These are phyloP conservation scores for Shargacucullia verbasci DNA, from an alignment of 2,888 invertebrate genomes.

Conservation along the genomic window DNA sequence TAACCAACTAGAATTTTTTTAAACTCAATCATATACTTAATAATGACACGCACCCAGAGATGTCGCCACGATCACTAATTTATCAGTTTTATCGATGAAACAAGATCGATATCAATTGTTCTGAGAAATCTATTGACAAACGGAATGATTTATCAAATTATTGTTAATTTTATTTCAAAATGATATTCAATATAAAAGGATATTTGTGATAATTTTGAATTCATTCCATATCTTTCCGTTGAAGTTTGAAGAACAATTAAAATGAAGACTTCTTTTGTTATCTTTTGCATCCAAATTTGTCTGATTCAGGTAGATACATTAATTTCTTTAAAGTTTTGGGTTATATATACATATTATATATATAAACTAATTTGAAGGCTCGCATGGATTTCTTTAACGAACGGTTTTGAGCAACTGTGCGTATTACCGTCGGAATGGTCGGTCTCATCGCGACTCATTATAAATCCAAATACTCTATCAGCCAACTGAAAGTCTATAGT, in stretches of 20 bases:
- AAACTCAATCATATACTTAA: no score
- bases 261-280: constrained; percentile 14
- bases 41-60: neutral
- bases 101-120: constrained; percentile 11
- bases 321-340: neutral
- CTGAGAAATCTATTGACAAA: constrained; percentile 1
- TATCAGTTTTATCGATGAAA: constrained; percentile 10
- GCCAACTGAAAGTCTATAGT: no score
- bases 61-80: neutral
- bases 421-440: no score
- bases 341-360: no score
- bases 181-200: constrained; percentile 24
- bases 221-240: constrained; percentile 15
- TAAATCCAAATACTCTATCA: no score
- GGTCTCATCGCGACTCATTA: no score
- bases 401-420: no score
- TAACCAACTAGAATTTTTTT: no score
- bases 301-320: constrained; percentile 35
- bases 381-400: no score
- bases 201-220: neutral
- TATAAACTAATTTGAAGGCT: no score
- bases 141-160: constrained; percentile 6
- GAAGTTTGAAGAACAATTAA: neutral
- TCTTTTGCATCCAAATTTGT: constrained; percentile 35
- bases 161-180: constrained; percentile 12